Conservation (phyloP, 2,113 vertebrate genomes). For the Aegotheles bennettii region DNA sequence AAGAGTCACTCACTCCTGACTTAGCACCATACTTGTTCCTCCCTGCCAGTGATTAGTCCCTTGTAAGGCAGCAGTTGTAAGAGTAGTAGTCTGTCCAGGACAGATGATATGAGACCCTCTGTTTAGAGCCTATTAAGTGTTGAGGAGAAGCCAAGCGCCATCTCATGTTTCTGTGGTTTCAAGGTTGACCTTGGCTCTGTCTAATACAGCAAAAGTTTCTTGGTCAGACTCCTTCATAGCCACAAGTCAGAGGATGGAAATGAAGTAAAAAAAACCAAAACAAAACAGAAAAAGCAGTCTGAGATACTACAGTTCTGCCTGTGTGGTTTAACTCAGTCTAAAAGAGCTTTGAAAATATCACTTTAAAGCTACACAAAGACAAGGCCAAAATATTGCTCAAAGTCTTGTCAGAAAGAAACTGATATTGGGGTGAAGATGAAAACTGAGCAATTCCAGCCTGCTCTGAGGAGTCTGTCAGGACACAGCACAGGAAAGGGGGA, state of each 20-base stretch:
- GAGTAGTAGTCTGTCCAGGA: background rate
- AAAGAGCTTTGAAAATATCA: background rate
- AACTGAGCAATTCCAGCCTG: background rate
- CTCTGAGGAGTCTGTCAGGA: background rate
- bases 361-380: background rate
- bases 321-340: background rate
- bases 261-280: background rate
- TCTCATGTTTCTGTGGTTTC: slow-evolving; percentile 1
- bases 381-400: background rate
- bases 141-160: background rate
- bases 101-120: background rate
- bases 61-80: background rate
- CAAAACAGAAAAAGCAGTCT: background rate
- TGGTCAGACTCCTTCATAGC: background rate
- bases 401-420: background rate
- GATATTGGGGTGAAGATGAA: background rate
- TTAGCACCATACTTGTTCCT: background rate
- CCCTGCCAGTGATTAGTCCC: background rate
- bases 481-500: background rate
- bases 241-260: background rate
- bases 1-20: background rate
- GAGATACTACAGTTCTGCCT: background rate
- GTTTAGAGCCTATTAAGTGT: background rate
- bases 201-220: background rate
- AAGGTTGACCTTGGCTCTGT: background rate